Evolutionary conservation across 2,797 vertebrate genomes (phyloP), one percentile per base, ranked within the genome.

Genomic region (Aselliscus stoliczkanus): DNA sequence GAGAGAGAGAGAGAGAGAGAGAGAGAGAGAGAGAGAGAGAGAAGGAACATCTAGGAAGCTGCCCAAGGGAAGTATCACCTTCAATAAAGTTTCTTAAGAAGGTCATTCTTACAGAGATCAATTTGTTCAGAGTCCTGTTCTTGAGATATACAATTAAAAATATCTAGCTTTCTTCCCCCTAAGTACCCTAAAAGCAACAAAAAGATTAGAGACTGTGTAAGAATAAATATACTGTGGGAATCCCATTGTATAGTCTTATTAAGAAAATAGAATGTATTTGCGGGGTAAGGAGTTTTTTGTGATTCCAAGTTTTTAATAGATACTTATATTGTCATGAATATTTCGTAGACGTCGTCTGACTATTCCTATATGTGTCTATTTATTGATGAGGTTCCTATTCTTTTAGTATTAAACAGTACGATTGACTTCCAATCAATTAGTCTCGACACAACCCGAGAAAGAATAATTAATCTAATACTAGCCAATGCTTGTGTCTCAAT

Each of bases 251-350:
- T 29, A 64, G 23, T 37, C 20, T 77, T 65, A 31, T 25, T 88
- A 62, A 81, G 11, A 77, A 80, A 50, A 39, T 52, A 94, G 34
- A 12, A 72, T 85, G 29, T 7, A 82, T 93, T 85, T 94, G 14
- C 23, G 81, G 2, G n/a, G 12, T 5, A 76, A 80, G 54, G 85
- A 89, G 62, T 80, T 92, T 94, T 94, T 95, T 93, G 92, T 88
- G 64, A 67, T 80, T 75, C 42, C 50, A 72, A 23, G n/a, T 88
- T 95, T 73, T 83, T 97, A 88, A 93, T 76, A 96, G 88, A 86
- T 89, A 95, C 75, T 95, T 94, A 88, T 2, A 95, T 12, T 23
- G n/a, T 73, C 88, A 96, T 95, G 85, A 96, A 95, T 96, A 96
- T 96, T 97, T 97, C 86, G n/a, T n/a, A n/a, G n/a, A n/a, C n/a